A percentile compares a stretch with the other conserved stretches of the same genome.
These are phyloP conservation scores for Pluvianellus socialis DNA, from an alignment of 2,113 vertebrate genomes.

Conservation along the genomic window DNA sequence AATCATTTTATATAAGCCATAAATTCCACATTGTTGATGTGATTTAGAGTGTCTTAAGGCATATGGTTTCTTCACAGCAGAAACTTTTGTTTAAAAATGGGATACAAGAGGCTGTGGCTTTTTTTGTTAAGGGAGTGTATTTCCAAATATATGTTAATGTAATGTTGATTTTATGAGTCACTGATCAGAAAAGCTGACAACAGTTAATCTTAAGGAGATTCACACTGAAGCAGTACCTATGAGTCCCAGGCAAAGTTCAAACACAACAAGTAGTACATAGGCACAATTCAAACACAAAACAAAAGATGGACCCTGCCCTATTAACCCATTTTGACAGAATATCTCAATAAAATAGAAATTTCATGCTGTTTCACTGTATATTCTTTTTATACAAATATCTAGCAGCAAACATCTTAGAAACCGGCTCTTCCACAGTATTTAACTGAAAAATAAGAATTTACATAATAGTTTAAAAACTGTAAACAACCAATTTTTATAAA, in stretches of 20 bases:
- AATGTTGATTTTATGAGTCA: background rate
- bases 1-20: accelerated
- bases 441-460: background rate
- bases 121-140: accelerated
- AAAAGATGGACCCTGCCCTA: background rate
- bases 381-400: background rate
- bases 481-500: background rate
- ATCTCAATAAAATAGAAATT: background rate
- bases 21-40: background rate
- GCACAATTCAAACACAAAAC: background rate
- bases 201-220: background rate
- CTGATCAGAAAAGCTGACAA: background rate
- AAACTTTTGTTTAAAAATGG: background rate
- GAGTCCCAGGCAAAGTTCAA: background rate
- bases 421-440: background rate
- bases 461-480: background rate
- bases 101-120: background rate
- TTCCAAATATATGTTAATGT: background rate
- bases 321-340: background rate
- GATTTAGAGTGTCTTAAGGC: background rate
- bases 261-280: background rate
- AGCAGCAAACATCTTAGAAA: background rate
- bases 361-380: background rate
- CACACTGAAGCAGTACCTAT: background rate
- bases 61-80: background rate